Evolutionary conservation across 2,797 vertebrate genomes (phyloP).

Genomic region (Ptychobarbus kaznakovi): DNA sequence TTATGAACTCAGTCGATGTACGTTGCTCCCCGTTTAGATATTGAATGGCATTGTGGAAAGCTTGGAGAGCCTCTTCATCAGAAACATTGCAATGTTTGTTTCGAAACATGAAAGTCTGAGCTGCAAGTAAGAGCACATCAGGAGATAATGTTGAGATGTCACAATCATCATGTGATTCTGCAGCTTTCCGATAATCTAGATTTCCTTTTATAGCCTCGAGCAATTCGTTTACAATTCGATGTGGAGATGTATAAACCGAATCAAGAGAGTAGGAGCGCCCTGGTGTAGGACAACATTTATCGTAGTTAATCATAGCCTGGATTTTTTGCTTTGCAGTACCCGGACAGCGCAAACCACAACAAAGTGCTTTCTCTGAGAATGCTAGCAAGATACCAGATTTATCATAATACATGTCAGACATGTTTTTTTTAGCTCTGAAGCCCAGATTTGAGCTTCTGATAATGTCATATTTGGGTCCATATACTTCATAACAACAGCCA

Average conservation of each 20-base stretch:
- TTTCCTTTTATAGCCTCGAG: not conserved
- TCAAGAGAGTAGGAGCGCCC: no score
- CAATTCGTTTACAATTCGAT: not conserved
- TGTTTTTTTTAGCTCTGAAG: not conserved
- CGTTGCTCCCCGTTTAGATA: not conserved
- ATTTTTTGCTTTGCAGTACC: not conserved
- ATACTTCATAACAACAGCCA: not conserved
- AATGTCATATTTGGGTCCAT: not conserved
- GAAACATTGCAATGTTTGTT: constrained; percentile 4
- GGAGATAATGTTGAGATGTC: not conserved
- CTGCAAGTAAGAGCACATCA: constrained; percentile 4
- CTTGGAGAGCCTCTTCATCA: not conserved
- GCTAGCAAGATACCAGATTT: not conserved
- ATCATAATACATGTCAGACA: not conserved
- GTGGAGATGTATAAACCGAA: not conserved
- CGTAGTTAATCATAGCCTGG: not conserved
- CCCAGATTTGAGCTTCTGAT: constrained; percentile 14
- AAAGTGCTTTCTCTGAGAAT: not conserved
- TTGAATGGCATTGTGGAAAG: not conserved
- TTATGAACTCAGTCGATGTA: constrained; percentile 5
- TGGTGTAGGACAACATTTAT: not conserved
- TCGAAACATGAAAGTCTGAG: constrained; percentile 1
- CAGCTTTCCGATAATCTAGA: not conserved
- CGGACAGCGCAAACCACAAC: not conserved
- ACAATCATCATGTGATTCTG: not conserved